Conservation (phyloP, 2,113 vertebrate genomes). For the Psittacara wagleri region DNA sequence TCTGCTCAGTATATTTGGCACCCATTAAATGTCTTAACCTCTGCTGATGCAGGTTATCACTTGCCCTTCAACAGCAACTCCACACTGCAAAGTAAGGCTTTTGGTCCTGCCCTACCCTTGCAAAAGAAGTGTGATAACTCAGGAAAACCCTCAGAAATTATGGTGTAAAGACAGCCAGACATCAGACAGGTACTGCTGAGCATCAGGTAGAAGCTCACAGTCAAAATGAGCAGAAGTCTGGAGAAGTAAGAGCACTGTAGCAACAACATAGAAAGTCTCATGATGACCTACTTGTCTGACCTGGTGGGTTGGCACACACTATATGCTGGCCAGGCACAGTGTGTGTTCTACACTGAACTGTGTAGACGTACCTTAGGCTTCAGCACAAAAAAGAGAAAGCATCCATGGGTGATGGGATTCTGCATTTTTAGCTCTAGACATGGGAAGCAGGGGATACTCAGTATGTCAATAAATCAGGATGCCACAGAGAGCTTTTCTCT, state of each 20-base stretch:
- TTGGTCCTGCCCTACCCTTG: neutral
- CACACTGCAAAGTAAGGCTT: neutral
- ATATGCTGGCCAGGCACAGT: neutral
- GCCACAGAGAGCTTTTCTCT: neutral
- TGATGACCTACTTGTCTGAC: neutral
- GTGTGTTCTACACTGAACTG: neutral
- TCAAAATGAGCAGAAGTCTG: neutral
- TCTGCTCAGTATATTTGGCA: neutral
- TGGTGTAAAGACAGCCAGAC: neutral
- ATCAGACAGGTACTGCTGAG: neutral
- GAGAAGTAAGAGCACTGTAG: neutral
- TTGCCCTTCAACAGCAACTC: neutral
- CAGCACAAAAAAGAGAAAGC: neutral
- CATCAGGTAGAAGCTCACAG: neutral
- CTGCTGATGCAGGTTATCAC: neutral
- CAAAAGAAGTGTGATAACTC: neutral
- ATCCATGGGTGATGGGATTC: neutral
- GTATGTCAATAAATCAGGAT: neutral
- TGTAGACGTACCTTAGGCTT: neutral
- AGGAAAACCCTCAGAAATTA: neutral
- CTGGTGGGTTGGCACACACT: neutral
- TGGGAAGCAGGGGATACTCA: neutral
- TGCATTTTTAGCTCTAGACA: neutral
- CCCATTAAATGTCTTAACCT: neutral
- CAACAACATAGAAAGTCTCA: neutral